phyloP scores from a whole-genome alignment of 2,113 vertebrate genomes.

The Istiophorus platypterus region DNA sequence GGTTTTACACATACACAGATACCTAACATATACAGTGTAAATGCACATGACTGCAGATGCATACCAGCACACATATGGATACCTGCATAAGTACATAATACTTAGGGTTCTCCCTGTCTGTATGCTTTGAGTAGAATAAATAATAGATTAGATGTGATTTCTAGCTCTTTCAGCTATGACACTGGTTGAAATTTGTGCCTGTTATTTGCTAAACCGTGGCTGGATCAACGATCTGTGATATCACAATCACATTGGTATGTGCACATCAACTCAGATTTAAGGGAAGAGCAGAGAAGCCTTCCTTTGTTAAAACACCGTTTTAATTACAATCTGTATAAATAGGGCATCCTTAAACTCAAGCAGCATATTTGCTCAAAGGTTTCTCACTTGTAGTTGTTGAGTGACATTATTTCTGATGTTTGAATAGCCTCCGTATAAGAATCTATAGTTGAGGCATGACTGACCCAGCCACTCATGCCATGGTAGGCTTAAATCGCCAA shows the following conservation, averaged over 20 bases:
- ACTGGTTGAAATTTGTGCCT: background rate
- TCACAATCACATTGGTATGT: background rate
- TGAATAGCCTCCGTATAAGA: slow-evolving; percentile 15
- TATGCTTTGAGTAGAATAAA: slow-evolving; percentile 6
- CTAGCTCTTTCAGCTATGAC: background rate
- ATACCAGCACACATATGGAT: slow-evolving; percentile 3
- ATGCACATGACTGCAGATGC: slow-evolving; percentile 17
- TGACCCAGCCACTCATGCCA: slow-evolving; percentile 18
- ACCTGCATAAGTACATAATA: slow-evolving; percentile 1
- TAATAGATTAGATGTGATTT: background rate
- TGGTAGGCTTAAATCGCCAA: slow-evolving; percentile 49
- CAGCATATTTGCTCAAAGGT: background rate
- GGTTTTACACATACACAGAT: slow-evolving; percentile 42
- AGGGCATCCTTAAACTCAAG: background rate
- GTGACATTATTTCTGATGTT: slow-evolving; percentile 9
- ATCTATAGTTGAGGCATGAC: slow-evolving; percentile 55
- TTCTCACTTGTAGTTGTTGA: slow-evolving; percentile 4
- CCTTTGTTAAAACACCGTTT: too few relatives aligned
- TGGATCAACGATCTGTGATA: background rate
- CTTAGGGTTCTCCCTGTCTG: background rate
- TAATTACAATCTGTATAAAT: too few relatives aligned
- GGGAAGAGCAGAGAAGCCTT: background rate
- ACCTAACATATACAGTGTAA: slow-evolving; percentile 43
- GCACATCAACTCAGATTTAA: background rate
- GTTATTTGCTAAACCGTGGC: background rate